Conservation (phyloP, 2,888 invertebrate species). For the Nephrotoma appendiculata region DNA sequence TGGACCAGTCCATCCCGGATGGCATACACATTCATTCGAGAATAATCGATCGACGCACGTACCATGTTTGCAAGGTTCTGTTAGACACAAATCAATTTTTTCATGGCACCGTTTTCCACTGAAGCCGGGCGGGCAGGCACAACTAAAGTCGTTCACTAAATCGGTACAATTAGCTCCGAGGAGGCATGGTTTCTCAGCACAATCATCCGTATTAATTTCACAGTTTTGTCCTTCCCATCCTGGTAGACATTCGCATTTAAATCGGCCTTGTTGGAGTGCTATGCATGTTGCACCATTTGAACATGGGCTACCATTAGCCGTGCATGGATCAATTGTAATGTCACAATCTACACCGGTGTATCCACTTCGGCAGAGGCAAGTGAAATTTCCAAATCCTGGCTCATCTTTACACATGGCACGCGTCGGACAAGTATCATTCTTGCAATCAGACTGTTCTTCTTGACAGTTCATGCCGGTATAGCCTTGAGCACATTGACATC, state of each 20-base stretch:
- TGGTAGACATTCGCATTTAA: slow-evolving; percentile 86
- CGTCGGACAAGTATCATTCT: slow-evolving; percentile 82
- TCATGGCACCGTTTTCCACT: slow-evolving; percentile 91
- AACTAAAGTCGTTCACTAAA: slow-evolving; percentile 84
- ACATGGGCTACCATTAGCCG: slow-evolving; percentile 80
- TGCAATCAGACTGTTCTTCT: slow-evolving; percentile 80
- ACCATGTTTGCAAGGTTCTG: slow-evolving; percentile 85
- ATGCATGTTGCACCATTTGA: slow-evolving; percentile 79
- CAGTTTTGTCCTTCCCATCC: slow-evolving; percentile 98
- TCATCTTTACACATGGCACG: slow-evolving; percentile 95
- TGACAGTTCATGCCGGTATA: slow-evolving; percentile 91
- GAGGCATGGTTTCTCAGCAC: slow-evolving; percentile 81
- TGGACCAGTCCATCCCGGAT: slow-evolving; percentile 80
- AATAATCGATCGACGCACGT: slow-evolving; percentile 83
- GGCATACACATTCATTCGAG: slow-evolving; percentile 75
- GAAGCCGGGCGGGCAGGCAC: slow-evolving; percentile 87
- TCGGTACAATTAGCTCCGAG: slow-evolving; percentile 88
- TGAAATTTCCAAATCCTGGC: slow-evolving; percentile 75
- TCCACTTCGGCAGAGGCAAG: slow-evolving; percentile 86
- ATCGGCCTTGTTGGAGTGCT: slow-evolving; percentile 81
- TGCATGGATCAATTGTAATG: slow-evolving; percentile 80
- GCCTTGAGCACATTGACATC: slow-evolving; percentile 74
- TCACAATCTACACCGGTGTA: slow-evolving; percentile 90
- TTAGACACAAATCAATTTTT: slow-evolving; percentile 83
- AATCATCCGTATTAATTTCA: slow-evolving; percentile 85